Evolutionary conservation across 2,797 vertebrate genomes (phyloP).

Genomic region (Poeciliopsis presidionis): DNA sequence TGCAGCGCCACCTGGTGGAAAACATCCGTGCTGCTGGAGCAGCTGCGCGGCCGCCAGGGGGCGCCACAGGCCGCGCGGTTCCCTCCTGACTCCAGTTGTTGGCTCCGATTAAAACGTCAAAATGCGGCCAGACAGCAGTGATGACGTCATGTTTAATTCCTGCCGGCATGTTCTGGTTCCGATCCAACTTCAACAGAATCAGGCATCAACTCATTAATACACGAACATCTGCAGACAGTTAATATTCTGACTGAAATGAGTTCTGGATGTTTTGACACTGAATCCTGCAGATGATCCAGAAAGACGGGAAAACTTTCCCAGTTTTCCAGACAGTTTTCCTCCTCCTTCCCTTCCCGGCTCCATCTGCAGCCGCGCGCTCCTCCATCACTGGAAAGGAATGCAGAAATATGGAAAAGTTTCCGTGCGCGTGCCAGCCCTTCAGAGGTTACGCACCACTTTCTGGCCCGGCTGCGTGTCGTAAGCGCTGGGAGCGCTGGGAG

Average conservation of each 20-base stretch:
- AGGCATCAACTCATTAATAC: neutral
- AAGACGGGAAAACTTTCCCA: neutral
- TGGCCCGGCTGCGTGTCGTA: constrained; percentile 87
- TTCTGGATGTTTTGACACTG: neutral
- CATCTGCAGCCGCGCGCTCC: constrained; percentile 39
- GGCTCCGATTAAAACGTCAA: neutral
- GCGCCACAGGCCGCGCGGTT: neutral
- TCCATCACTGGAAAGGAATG: constrained; percentile 90
- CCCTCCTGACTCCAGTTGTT: neutral
- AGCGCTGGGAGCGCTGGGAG: constrained; percentile 87
- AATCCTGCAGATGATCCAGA: neutral
- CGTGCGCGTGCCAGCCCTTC: constrained; percentile 60
- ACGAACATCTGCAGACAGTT: neutral
- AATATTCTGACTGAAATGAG: neutral
- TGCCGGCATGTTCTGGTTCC: neutral
- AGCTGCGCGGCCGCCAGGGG: neutral
- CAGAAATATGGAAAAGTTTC: constrained; percentile 90
- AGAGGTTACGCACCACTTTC: constrained; percentile 82
- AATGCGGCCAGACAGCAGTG: neutral
- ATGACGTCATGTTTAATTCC: neutral
- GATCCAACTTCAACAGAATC: neutral
- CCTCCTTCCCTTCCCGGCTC: neutral
- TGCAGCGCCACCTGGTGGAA: neutral
- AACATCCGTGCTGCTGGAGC: neutral
- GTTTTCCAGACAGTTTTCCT: no score